Base-by-base conservation (phyloP, 2,888 invertebrate genomes). In the Petrophora chlorosata region DNA sequence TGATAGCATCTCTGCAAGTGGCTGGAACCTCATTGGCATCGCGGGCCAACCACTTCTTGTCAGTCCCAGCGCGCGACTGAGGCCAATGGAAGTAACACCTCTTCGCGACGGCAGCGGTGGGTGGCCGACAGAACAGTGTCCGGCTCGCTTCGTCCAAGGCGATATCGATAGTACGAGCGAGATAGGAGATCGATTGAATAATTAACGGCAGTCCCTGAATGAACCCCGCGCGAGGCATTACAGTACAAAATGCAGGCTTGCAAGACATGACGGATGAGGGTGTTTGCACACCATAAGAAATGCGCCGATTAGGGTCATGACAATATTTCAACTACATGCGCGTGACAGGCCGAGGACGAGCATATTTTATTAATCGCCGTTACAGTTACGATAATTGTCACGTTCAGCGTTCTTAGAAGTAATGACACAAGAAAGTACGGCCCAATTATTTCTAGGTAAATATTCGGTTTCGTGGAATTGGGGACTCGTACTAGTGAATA, bases 1-100 rank as follows among this genome's bases (percentile, higher is more conserved):
- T 73, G 82, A 84, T 69, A 88, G 86, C 86, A 88, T 86, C 82
- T 86, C 82, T 85, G 85, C 82, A 71, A 84, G 78, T 73, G 80
- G 80, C 71, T 74, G 79, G 67, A 73, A 78, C 73, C 80, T 81
- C 67, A 73, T 67, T 73, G 74, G 75, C 85, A 88, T 85, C 72
- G 85, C 87, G 85, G 77, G 80, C 70, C 85, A 67, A 73, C 88
- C 86, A 79, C 76, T 70, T 65, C 49, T 64, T 52, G 56, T 63
- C 67, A 72, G 74, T 62, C 64, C 69, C 65, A 65, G 68, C 73
- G 75, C 74, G 73, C 82, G 77, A 89, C 88, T 88, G 76, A 75
- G 50, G 51, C 32, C 42, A 25, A 52, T 43, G 35, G 23, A 23
- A 35, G 53, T 53, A 59, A 64, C 62, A 60, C 59, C 63, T 56